Evolutionary conservation across 2,113 vertebrate species (phyloP).

Genomic region (Procavia capensis): DNA sequence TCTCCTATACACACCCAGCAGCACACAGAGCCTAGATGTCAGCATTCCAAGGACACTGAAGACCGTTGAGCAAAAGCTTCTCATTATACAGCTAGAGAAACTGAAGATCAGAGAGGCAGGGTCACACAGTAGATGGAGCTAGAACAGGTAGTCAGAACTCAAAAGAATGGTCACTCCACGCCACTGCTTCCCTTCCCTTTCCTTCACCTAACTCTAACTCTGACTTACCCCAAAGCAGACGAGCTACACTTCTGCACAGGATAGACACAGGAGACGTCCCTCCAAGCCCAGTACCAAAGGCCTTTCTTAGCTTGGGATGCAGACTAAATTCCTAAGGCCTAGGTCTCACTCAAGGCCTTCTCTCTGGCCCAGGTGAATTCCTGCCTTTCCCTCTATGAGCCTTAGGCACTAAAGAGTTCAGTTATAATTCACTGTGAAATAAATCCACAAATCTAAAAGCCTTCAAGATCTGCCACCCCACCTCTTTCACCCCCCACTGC

Average conservation of each 20-base stretch:
- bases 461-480: slow-evolving; percentile 71
- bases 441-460: slow-evolving; percentile 81
- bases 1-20: not conserved
- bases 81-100: not conserved
- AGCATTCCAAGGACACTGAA: not conserved
- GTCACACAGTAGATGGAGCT: not conserved
- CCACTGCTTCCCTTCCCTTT: too few relatives aligned
- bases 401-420: slow-evolving; percentile 83
- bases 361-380: not conserved
- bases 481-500: not conserved
- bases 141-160: not conserved
- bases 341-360: not conserved
- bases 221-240: not conserved
- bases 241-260: fast-evolving
- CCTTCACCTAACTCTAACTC: not conserved
- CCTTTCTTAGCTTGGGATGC: not conserved
- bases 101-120: not conserved
- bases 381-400: slow-evolving; percentile 72
- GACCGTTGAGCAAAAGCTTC: fast-evolving
- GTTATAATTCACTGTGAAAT: slow-evolving; percentile 86
- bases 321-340: not conserved
- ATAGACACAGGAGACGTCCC: not conserved
- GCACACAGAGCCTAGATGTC: fast-evolving
- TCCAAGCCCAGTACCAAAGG: fast-evolving
- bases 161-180: fast-evolving